Evolutionary conservation across 2,797 vertebrate genomes (phyloP), one percentile per base, ranked within the genome.

Genomic region (Characodon lateralis): DNA sequence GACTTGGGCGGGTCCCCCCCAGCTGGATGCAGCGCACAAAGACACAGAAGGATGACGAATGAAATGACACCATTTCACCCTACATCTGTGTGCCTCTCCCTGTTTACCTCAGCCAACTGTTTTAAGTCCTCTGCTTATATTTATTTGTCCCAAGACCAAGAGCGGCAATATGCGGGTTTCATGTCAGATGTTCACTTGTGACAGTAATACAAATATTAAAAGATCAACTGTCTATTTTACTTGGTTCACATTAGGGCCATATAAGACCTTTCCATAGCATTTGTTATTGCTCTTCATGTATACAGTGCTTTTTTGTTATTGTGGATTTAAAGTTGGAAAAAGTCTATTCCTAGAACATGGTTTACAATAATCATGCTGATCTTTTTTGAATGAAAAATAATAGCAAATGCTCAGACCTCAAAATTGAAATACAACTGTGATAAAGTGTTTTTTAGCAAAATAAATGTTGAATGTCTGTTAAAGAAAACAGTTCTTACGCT

Each of bases 1-100:
- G 91, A 93, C 87, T 90, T 91, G 94, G 94, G 94, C 92, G 95
- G 92, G 92, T 95, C 93, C 93, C 63, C 43, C 85, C 88, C 93
- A 94, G 93, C 92, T 95, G 94, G 89, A 91, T 87, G 81, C 89
- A 84, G 89, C 87, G 88, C 87, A 91, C 79, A 84, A 83, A 83
- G 81, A 89, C 84, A 89, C 88, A 85, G 83, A 80, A 61, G 78
- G 85, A 89, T 91, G 92, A 93, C 90, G 80, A 85, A 86, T 93
- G 88, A 90, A 93, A 90, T 92, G 87, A 93, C 91, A 93, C 89
- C 84, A 89, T 90, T 90, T 92, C 85, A 87, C 90, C 86, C 83
- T 80, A 80, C 90, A 93, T 91, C 90, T 91, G 89, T 90, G 83
- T 70, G 89, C 90, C 90, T 80, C 90, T 90, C 91, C 90, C 89